phyloP scores from a whole-genome alignment of 1,140 invertebrate species.

The Sarcophaga bullata region DNA sequence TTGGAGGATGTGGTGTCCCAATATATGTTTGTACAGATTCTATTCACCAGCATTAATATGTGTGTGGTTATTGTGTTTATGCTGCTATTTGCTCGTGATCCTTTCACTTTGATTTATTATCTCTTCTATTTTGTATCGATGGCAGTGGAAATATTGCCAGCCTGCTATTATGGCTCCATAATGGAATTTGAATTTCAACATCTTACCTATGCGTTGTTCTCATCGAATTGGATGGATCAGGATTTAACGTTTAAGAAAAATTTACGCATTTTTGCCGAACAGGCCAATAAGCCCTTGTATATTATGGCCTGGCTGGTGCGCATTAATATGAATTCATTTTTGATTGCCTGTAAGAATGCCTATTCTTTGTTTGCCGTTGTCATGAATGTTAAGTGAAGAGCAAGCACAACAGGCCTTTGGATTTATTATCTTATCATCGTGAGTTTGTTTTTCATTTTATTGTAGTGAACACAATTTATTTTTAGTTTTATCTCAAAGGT shows the following conservation, averaged over 20 bases:
- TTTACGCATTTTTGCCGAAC: constrained; percentile 36
- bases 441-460: too few species aligned
- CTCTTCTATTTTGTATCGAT: constrained; percentile 5
- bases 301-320: constrained; percentile 29
- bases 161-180: constrained; percentile 35
- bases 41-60: constrained; percentile 32
- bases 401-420: too few species aligned
- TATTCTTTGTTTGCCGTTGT: constrained; percentile 36
- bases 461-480: too few species aligned
- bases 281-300: neutral
- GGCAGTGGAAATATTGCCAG: constrained; percentile 32
- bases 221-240: constrained; percentile 42
- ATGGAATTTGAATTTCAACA: constrained; percentile 38
- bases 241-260: constrained; percentile 23
- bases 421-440: too few species aligned
- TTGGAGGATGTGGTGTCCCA: constrained; percentile 44
- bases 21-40: constrained; percentile 41
- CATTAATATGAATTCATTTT: constrained; percentile 30
- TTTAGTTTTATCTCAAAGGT: too few species aligned
- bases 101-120: constrained; percentile 33
- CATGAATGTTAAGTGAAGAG: neutral
- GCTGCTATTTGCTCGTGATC: constrained; percentile 28
- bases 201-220: constrained; percentile 28
- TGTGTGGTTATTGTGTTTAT: constrained; percentile 18
- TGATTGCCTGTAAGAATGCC: constrained; percentile 29